Evolutionary conservation across 2,797 vertebrate genomes (phyloP).

Genomic region (Carduelis carduelis): DNA sequence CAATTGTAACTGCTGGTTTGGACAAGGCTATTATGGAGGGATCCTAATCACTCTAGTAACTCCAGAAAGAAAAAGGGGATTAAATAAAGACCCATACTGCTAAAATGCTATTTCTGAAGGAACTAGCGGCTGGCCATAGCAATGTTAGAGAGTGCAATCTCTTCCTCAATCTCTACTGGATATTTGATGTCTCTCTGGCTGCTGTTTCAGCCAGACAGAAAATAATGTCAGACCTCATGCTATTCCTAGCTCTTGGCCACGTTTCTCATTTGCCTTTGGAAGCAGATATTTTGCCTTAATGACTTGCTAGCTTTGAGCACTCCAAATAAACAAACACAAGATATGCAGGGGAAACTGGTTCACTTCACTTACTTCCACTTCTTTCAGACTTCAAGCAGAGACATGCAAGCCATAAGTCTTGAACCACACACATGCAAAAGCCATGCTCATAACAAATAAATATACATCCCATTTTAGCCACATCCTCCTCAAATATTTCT

Average conservation of each 20-base stretch:
- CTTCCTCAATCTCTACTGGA: background rate
- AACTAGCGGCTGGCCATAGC: background rate
- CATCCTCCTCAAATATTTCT: background rate
- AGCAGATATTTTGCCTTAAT: background rate
- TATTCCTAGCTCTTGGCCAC: background rate
- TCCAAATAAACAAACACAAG: background rate
- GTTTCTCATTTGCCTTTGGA: background rate
- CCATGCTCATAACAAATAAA: background rate
- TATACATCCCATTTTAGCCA: background rate
- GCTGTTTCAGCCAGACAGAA: background rate
- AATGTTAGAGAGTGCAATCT: background rate
- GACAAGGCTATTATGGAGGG: background rate
- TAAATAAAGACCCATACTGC: background rate
- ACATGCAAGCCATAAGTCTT: background rate
- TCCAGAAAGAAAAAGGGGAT: background rate
- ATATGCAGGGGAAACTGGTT: background rate
- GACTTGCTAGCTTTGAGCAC: background rate
- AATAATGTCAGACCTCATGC: background rate
- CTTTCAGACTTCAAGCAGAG: background rate
- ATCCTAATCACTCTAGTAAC: background rate
- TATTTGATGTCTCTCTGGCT: background rate
- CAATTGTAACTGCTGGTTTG: background rate
- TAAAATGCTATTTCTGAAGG: background rate
- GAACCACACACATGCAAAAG: constrained; percentile 9
- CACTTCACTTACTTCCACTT: background rate